These are phyloP conservation scores for Quadroppia sp. DNA, from an alignment of 2,888 invertebrate genomes.

Conservation along the genomic window DNA sequence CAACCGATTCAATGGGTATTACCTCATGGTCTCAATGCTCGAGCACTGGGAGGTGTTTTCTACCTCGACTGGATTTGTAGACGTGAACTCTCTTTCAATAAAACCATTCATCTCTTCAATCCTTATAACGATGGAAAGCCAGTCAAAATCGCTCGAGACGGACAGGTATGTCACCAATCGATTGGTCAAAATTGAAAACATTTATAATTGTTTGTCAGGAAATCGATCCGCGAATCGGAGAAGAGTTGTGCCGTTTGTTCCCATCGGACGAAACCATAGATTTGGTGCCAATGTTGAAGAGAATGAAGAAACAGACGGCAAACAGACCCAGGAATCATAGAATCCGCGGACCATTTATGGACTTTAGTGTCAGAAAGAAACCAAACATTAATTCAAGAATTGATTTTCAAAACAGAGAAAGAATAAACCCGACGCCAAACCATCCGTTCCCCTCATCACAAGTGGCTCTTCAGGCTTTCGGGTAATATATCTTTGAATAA, in stretches of 20 bases:
- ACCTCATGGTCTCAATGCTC: constrained; percentile 85
- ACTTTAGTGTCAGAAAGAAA: constrained; percentile 19
- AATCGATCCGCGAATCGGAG: constrained; percentile 91
- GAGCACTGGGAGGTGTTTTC: constrained; percentile 91
- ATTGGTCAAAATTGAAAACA: background rate
- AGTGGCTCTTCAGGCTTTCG: constrained; percentile 12
- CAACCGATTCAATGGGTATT: constrained; percentile 87
- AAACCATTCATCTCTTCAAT: constrained; percentile 87
- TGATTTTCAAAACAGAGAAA: constrained; percentile 24
- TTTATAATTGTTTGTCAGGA: constrained; percentile 60
- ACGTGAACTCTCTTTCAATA: constrained; percentile 85
- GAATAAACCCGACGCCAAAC: background rate
- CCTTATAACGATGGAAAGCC: constrained; percentile 98
- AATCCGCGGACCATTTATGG: constrained; percentile 39
- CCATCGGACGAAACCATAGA: constrained; percentile 85
- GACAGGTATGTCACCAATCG: constrained; percentile 57
- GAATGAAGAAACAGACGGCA: constrained; percentile 46
- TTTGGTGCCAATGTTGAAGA: constrained; percentile 74
- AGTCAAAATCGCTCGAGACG: constrained; percentile 98
- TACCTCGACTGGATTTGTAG: constrained; percentile 94
- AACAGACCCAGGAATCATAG: constrained; percentile 37
- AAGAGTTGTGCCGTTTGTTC: constrained; percentile 87
- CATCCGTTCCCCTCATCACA: background rate
- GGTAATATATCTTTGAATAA: background rate
- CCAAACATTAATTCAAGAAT: background rate